A percentile compares a stretch with the other conserved stretches of the same genome.
phyloP scores from a whole-genome alignment of 2,113 vertebrate genomes.

The Xenus cinereus region DNA sequence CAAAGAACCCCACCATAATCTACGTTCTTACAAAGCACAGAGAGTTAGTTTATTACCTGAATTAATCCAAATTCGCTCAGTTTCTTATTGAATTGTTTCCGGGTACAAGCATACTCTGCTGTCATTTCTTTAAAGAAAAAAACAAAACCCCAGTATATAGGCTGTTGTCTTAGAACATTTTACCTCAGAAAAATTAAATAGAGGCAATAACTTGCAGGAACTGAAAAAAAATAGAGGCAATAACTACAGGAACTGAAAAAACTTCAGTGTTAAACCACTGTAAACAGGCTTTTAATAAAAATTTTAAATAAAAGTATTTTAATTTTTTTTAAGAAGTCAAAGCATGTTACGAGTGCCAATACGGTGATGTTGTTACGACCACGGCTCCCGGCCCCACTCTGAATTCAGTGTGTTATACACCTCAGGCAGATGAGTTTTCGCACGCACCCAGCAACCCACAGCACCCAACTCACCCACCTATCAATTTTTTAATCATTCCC shows the following conservation, averaged over 20 bases:
- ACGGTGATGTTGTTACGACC: rapidly evolving
- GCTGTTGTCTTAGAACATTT: not conserved
- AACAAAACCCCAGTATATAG: not conserved
- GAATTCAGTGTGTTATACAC: not conserved
- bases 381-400: not conserved
- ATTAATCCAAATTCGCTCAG: constrained; percentile 95
- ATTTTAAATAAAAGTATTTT: not conserved
- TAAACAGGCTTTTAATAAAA: not conserved
- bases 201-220: not conserved
- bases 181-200: not conserved
- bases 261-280: not conserved
- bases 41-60: constrained; percentile 78
- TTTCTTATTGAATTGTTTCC: constrained; percentile 90
- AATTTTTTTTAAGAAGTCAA: not conserved
- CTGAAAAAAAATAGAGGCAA: not conserved
- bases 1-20: not conserved
- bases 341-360: not conserved
- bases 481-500: constrained; percentile 91
- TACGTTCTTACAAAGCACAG: not conserved
- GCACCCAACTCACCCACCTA: constrained; percentile 76
- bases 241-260: not conserved
- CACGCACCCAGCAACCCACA: not conserved
- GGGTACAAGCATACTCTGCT: constrained; percentile 88
- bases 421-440: not conserved
- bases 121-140: constrained; percentile 77